phyloP scores from a whole-genome alignment of 1,140 invertebrate species.

The Euborellia annulipes region DNA sequence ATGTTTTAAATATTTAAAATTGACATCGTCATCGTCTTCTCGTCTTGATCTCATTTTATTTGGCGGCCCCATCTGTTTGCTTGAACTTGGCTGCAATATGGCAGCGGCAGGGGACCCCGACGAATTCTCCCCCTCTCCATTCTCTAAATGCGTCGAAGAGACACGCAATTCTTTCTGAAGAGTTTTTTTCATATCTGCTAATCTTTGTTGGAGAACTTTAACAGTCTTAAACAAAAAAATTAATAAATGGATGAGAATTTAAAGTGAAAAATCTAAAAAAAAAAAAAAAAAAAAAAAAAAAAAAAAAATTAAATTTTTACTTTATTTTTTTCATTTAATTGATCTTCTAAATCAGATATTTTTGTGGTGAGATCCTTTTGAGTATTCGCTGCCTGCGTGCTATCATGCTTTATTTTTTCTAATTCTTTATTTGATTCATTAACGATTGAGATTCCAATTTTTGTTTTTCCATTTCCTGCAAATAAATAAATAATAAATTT shows the following conservation, averaged over 20 bases:
- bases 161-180: constrained; percentile 68
- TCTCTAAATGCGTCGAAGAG: too few relatives aligned
- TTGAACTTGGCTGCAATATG: constrained; percentile 34
- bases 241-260: not conserved
- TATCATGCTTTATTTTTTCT: constrained; percentile 27
- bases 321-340: constrained; percentile 65
- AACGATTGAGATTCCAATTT: constrained; percentile 30
- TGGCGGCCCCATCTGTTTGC: constrained; percentile 32
- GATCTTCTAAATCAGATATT: constrained; percentile 50
- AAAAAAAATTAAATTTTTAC: too few relatives aligned
- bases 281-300: too few relatives aligned
- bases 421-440: constrained; percentile 30
- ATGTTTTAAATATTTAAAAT: constrained; percentile 79
- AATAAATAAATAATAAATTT: constrained; percentile 5
- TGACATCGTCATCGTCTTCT: constrained; percentile 50
- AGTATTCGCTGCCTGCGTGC: constrained; percentile 14
- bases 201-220: constrained; percentile 69
- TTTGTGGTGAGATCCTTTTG: constrained; percentile 41
- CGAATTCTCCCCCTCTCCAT: not conserved
- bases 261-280: too few relatives aligned
- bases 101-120: constrained; percentile 20
- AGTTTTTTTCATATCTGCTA: constrained; percentile 80
- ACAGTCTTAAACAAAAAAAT: constrained; percentile 47
- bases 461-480: constrained; percentile 34
- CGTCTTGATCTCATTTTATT: constrained; percentile 27